Base-by-base conservation (phyloP, 2,888 invertebrate species). In the Noctua janthina region DNA sequence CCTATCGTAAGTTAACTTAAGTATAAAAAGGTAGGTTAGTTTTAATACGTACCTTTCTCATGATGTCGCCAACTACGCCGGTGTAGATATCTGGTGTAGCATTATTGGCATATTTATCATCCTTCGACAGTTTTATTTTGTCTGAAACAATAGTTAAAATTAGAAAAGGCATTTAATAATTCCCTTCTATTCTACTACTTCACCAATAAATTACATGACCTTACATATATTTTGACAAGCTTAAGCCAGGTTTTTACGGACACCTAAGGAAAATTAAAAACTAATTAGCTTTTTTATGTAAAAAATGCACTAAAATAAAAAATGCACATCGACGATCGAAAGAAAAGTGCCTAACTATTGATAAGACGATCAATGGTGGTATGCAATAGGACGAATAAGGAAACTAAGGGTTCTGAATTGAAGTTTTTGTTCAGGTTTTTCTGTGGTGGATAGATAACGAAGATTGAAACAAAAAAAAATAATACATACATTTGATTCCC, bases 51-150 rank as follows among this genome's bases (percentile, higher is more conserved):
- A 99, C 99, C 97, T 98, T 98, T 94, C 98, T 97, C 72, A 99
- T 98, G 84, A 99, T 97, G 95, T 99, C 99, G 20, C 99, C 99
- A 66, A 99, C 98, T 97, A 99, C 98, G 74, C 99, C 99, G 91
- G 99, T 98, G 98, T 99, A 99, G 74, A 98, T 98, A 49, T 98
- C 98, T 78, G 98, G 97, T 66, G 98, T 97, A 94, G 98, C 98
- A 95, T 98, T 98, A 20, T 98, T 97, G 2, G 99, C 99, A 92
- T 99, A 99, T 92, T 98, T 98, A 43, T 98, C 98, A 93, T 99
- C 99, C 92, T 98, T 98, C 4, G 99, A 99, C 79, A 99, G 97
- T 85, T 98, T 97, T 83, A 99, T 97, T 94, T 98, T 98, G 97
- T 99, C 99, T 99, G 67, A 69, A 86, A 86, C 46, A 74, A 66